Percentiles rank a stretch among this genome's conserved stretches.
These are phyloP conservation scores for Candoia aspera DNA, from an alignment of 2,113 vertebrate genomes.

Conservation along the genomic window DNA sequence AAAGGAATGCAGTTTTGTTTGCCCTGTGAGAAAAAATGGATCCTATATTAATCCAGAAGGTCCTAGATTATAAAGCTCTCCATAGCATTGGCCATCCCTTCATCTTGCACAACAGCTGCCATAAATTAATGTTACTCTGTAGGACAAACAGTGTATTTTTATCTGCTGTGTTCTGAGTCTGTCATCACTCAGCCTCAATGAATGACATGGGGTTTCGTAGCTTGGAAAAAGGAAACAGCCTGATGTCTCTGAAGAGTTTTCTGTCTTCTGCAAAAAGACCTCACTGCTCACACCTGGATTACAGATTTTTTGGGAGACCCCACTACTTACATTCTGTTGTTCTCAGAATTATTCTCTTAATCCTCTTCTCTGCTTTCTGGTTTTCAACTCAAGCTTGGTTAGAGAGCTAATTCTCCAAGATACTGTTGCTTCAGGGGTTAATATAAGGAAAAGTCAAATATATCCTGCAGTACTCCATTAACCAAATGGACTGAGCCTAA, in stretches of 20 bases:
- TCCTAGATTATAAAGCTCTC: neutral
- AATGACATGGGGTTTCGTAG: neutral
- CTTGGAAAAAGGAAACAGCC: neutral
- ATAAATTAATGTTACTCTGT: neutral
- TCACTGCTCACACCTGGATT: neutral
- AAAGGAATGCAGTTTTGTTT: neutral
- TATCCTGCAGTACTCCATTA: neutral
- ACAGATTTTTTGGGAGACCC: neutral
- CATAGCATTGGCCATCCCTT: neutral
- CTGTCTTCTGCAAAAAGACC: neutral
- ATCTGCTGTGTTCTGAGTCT: neutral
- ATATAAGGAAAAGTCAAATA: neutral
- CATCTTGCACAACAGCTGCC: neutral
- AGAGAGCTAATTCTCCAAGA: neutral
- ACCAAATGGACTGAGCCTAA: neutral
- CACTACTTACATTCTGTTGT: too few relatives aligned
- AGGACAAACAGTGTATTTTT: neutral
- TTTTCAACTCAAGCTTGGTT: neutral
- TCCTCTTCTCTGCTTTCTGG: neutral
- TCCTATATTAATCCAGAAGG: neutral
- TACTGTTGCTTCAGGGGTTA: neutral
- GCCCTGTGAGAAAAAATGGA: neutral
- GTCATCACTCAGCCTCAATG: neutral
- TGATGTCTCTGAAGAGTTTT: neutral
- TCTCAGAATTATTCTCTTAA: neutral